Base-by-base conservation (phyloP, 2,888 invertebrate genomes). In the Ennomos erosarius region DNA sequence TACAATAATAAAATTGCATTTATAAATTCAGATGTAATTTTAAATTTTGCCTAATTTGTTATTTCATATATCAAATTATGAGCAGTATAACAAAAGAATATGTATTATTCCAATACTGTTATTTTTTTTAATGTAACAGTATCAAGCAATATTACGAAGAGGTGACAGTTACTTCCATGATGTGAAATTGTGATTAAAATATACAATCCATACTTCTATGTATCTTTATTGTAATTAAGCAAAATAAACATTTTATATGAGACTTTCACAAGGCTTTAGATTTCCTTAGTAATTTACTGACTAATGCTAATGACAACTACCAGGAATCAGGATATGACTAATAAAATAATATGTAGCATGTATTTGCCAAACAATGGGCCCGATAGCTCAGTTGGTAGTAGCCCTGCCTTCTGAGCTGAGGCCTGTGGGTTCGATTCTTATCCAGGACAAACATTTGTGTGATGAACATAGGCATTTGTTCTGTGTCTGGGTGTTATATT, bases 171-270 rank as follows among this genome's bases (percentile, higher is more conserved):
- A 61, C 66, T 63, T 64, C 63, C 64, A 64, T 66, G 55, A 60
- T 62, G 79, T 83, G 78, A 84, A n/a, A 78, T 75, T 84, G 78
- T 81, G 79, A 84, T 84, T 86, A 79, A 82, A 84, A 79, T 85
- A 85, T 84, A 84, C 83, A 85, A 86, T 87, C 82, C 82, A 80
- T 85, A 84, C 80, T 26, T 78, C 75, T 84, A 85, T 88, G 87
- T 90, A 90, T 88, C 83, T 84, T 82, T 82, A 82, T 81, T 83
- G 75, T 87, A 85, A 84, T 82, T 88, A 90, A 89, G 90, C 83
- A 83, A 88, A 90, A 88, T 90, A 91, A 92, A 91, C 90, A 88
- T 92, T 91, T 92, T 92, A 89, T 91, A 92, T 90, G 91, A 91
- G 88, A 90, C 88, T 88, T 90, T 87, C 70, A 82, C 75, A 76